Evolutionary conservation across 2,113 vertebrate species (phyloP), one percentile per base, ranked within the genome.

Genomic region (Centropus bengalensis): DNA sequence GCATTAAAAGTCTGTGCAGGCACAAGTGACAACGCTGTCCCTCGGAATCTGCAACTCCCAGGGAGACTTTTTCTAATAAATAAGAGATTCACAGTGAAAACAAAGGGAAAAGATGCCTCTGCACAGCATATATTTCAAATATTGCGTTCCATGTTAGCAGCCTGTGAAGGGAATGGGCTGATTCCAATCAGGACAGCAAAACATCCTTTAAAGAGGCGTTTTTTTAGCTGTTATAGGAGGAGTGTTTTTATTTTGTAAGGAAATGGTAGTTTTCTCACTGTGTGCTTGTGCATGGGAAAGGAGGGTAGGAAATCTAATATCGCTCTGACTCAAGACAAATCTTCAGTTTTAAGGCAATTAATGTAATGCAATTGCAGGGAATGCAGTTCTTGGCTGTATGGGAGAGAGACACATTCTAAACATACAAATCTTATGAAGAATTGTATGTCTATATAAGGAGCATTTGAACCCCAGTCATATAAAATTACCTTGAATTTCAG

Each of bases 401-500:
- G 62, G 79, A 58, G 10, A 47, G 51, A 26, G 42, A 42, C 1
- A 0, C 1, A 0, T 38, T 62, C 67, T 58, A 33, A 75, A 33
- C 24, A 13, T 8, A 5, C 23, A 14, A 3, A 3, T 23, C 2
- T 33, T 15, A 3, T 19, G 9, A 36, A 36, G 36, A 36, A 36
- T 36, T 42, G 7, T 49, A 17, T 42, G 26, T 38, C 42, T 51
- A 1, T 22, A 16, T 14, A 38, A 63, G 54, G 42, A 51, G 14
- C 7, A 14, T 40, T 75, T 64, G 44, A 51, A 23, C 20, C 42
- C 44, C 0, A 0, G 10, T 32, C n/a, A 21, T 59, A 42, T 2
- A 23, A 20, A 36, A 54, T 52, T 28, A 66, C 38, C 45, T 70
- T 54, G 44, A 51, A n/a, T 38, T 64, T 40, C 15, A 21, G 23